Evolutionary conservation across 1,140 invertebrate species (phyloP), one percentile per base, ranked within the genome.

Genomic region (Drosophila subobscura): DNA sequence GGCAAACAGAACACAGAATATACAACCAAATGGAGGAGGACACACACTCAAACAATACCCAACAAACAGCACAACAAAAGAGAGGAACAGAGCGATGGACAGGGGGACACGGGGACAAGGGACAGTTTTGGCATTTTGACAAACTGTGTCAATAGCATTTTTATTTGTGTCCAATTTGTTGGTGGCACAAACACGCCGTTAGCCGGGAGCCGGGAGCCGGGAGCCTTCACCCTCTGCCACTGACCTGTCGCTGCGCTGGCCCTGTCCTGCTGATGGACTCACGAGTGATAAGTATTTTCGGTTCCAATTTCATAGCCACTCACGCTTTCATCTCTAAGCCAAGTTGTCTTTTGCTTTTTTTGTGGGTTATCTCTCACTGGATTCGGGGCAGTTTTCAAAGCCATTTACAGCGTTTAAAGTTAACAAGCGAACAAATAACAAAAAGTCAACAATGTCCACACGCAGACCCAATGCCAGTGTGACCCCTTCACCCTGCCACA

Each of bases 101-200:
- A 16, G 46, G 10, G 12, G 8, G 50, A 42, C 0, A n/a, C 6
- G 20, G 75, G 27, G 47, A 50, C 61, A 71, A 75, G 71, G 60
- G 72, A 74, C 61, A 70, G 53, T 59, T 59, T 57, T 58, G 55
- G 63, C 68, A 78, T 75, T 89, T 90, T 90, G 86, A 90, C 81
- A 90, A 90, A 90, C 79, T 90, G 88, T 90, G 86, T 90, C 86
- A 90, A 90, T 88, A 90, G 73, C 76, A 84, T 83, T 90, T 90
- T 86, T 90, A 90, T 90, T 90, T 90, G 81, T 90, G 88, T 83
- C 88, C 86, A 90, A 90, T 90, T 90, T 71, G 81, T 52, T 85
- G 73, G 61, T 61, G 67, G 56, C 65, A 76, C 68, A 65, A 74
- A 70, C 79, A 79, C 40, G 4, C 20, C 63, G 60, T 65, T 59